Percentiles rank a stretch among this genome's conserved stretches.
Evolutionary conservation across 2,888 invertebrate species (phyloP).

Genomic region (Liopterus haemorrhoidalis): DNA sequence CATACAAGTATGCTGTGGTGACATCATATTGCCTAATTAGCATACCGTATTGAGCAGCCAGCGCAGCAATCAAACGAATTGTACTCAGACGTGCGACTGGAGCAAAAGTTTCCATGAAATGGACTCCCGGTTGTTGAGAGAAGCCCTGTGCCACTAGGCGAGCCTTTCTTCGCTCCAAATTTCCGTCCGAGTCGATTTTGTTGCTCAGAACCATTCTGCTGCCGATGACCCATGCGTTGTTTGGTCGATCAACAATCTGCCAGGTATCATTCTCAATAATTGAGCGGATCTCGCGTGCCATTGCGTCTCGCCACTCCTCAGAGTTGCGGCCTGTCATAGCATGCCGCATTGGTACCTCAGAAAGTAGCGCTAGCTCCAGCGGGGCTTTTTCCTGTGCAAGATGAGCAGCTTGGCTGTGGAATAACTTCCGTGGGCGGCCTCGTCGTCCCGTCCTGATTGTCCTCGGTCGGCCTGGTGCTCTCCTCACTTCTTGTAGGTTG

Average conservation of each 20-base stretch:
- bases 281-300: constrained; percentile 4
- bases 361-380: constrained; percentile 1
- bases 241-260: constrained; percentile 8
- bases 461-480: constrained; percentile 8
- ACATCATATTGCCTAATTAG: constrained; percentile 14
- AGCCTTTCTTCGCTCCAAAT: constrained; percentile 26
- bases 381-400: background rate
- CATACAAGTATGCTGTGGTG: no score
- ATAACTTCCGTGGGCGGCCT: background rate
- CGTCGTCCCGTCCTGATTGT: background rate
- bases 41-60: constrained; percentile 16
- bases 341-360: constrained; percentile 4
- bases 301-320: constrained; percentile 4
- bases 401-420: background rate
- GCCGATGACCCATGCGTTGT: constrained; percentile 7
- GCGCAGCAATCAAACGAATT: constrained; percentile 23
- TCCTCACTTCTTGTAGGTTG: constrained; percentile 2
- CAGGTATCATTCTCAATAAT: constrained; percentile 6
- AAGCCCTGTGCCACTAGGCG: constrained; percentile 27
- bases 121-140: constrained; percentile 23
- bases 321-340: background rate
- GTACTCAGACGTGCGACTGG: constrained; percentile 10
- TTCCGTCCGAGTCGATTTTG: no score
- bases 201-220: constrained; percentile 8
- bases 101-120: constrained; percentile 22